Evolutionary conservation across 2,113 vertebrate species (phyloP), one percentile per base, ranked within the genome.

Genomic region (Procavia capensis): DNA sequence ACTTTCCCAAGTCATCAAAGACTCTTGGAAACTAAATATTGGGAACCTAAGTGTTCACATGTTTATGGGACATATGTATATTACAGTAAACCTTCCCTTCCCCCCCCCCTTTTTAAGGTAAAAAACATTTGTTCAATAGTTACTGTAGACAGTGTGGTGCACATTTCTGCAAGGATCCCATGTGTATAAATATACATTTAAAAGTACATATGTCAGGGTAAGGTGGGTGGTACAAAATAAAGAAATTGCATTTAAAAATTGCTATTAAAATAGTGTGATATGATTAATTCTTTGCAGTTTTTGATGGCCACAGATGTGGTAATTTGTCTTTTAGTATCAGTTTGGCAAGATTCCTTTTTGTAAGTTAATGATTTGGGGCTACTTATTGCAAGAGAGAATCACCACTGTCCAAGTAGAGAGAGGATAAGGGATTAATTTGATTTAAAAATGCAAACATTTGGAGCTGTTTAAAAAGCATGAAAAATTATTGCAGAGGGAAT

Each of bases 361-460:
- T 84, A 96, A 92, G 88, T 95, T 88, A 90, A 93, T 94, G 75
- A 61, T 76, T 86, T 85, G 29, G 31, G n/a, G 63, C 86, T 93
- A 78, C 36, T 74, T 81, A 61, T 34, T 88, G 41, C 85, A 79
- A 75, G 57, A 84, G 22, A 90, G 92, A 85, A 91, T 94, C 39
- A 81, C 79, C 43, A 10, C 70, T 45, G 34, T 88, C 29, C 5
- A 86, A 85, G 45, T 25, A 68, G 93, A 87, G 64, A 91, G 47
- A 76, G 34, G 41, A 45, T 61, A 90, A 86, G 91, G 93, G 85
- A 88, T 96, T 92, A 85, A 92, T 95, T 88, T 88, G 61, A 88
- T 96, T 95, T 95, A 63, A 92, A 94, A 95, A 88, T 92, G 82
- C 82, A 90, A 94, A 94, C 39, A 92, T 94, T 91, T 86, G 59